These are phyloP conservation scores for Periparus ater DNA, from an alignment of 2,797 vertebrate genomes.

Conservation along the genomic window DNA sequence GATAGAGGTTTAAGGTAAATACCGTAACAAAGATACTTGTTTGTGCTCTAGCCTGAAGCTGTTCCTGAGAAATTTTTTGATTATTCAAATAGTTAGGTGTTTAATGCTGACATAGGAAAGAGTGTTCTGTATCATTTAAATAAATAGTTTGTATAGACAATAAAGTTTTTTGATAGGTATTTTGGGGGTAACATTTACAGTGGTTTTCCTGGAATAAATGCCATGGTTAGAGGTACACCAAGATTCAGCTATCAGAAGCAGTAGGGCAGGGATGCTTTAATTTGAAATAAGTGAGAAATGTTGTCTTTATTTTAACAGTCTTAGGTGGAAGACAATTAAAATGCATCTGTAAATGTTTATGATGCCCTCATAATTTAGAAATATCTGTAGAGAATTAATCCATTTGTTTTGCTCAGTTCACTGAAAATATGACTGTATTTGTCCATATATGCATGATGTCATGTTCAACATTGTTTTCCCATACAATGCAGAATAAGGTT, in stretches of 20 bases:
- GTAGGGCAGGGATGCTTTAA: background rate
- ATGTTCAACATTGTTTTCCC: background rate
- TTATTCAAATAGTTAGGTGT: background rate
- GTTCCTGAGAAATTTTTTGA: background rate
- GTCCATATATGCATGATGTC: background rate
- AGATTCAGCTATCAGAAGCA: background rate
- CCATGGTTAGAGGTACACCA: background rate
- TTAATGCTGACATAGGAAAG: background rate
- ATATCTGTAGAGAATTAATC: background rate
- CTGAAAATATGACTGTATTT: background rate
- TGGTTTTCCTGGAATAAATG: background rate
- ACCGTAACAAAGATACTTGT: accelerated
- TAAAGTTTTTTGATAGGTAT: background rate
- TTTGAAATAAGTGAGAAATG: background rate
- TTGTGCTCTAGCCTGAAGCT: background rate
- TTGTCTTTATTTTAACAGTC: background rate
- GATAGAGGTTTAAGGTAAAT: background rate
- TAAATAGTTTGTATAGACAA: background rate
- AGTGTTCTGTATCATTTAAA: background rate
- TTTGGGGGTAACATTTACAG: background rate
- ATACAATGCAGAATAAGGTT: background rate
- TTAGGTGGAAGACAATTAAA: background rate
- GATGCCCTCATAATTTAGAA: background rate
- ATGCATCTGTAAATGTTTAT: background rate
- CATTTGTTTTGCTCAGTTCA: background rate